Base-by-base conservation (phyloP, 2,797 vertebrate species). In the Brachyrhaphis roseni region DNA sequence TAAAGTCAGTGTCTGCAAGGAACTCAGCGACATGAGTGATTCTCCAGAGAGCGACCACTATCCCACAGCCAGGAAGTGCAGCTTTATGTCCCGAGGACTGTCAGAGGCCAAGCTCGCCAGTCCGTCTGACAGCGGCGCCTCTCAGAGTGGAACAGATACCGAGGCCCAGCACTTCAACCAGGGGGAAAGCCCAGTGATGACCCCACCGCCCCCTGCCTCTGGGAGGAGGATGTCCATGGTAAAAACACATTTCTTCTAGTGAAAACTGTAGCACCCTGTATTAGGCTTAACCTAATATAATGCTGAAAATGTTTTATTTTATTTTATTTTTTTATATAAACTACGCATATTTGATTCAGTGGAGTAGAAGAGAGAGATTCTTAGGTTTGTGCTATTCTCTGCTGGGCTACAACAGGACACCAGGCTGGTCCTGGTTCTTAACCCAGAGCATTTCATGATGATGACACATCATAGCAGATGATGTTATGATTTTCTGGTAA, bases 161-260 rank as follows among this genome's bases (percentile, higher is more conserved):
- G 96, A 96, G 49, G 92, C 91, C 64, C 94, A 93, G 45, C 86
- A 88, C 46, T 86, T 94, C 26, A 89, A 81, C 80, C 81, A 89
- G 71, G 88, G 91, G 62, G 96, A 97, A 82, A 95, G 94, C 81
- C 95, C 95, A 0, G 79, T 88, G 3, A 72, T 93, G 77, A 95
- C 94, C 34, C 95, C 95, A 0, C 93, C 95, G 0, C 93, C 96
- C 18, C 93, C 95, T 26, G 74, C 90, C 15, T 41, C 84, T 34
- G 97, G 95, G 16, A 95, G 96, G 75, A 97, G 97, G 90, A 95
- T 97, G 93, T 98, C 97, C 47, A 97, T 98, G 97, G 97, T 97
- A 94, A 97, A 97, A 71, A 28, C 39, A 71, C 26, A 41, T 68
- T 41, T 10, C 53, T 75, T 46, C 28, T 8, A 8, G 46, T 28